Percentiles rank a stretch among this genome's conserved stretches.
Conservation (phyloP, 2,797 vertebrate genomes). For the Gallinago stenura region DNA sequence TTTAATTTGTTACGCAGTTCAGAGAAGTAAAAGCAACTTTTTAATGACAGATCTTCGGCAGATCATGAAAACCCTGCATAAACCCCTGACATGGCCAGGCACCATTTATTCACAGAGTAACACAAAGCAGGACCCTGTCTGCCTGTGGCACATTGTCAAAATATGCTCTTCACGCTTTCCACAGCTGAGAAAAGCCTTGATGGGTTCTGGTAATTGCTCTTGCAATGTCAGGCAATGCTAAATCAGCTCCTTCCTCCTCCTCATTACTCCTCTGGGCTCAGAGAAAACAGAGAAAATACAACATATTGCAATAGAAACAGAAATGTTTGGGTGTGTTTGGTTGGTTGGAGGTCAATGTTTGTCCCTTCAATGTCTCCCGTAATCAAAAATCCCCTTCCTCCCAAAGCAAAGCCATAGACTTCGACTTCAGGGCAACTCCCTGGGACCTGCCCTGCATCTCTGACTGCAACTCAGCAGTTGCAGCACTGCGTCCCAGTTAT, state of each 20-base stretch:
- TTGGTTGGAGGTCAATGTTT: neutral
- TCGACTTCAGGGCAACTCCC: neutral
- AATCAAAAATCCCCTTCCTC: neutral
- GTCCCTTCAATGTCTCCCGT: neutral
- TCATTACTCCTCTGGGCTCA: neutral
- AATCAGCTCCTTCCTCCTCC: neutral
- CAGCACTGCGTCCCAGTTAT: neutral
- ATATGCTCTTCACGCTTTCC: neutral
- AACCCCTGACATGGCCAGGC: neutral
- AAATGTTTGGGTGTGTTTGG: neutral
- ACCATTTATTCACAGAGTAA: slow-evolving; percentile 18
- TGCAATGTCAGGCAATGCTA: neutral
- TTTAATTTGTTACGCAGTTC: neutral
- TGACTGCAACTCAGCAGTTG: neutral
- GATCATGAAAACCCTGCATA: neutral
- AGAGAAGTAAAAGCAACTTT: slow-evolving; percentile 21
- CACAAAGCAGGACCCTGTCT: slow-evolving; percentile 45
- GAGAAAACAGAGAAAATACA: neutral
- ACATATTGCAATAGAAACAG: neutral
- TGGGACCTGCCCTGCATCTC: neutral
- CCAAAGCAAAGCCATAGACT: neutral
- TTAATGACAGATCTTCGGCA: neutral
- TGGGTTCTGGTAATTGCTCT: slow-evolving; percentile 20
- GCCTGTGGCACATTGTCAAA: slow-evolving; percentile 34
- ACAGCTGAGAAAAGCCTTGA: slow-evolving; percentile 22